phyloP scores from a whole-genome alignment of 2,797 vertebrate species.

The Acanthurus leucopareius region DNA sequence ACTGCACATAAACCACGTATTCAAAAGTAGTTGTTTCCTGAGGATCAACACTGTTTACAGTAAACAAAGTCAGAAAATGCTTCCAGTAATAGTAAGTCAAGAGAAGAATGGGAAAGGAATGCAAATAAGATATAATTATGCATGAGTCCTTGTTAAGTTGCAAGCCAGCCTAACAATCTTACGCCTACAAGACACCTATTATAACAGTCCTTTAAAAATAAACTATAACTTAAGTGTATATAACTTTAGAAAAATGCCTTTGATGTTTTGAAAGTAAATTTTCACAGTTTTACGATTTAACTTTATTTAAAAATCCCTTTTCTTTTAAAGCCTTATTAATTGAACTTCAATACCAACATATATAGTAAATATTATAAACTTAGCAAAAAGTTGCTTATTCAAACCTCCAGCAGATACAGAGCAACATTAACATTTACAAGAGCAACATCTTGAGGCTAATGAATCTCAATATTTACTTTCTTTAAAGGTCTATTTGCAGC shows the following conservation, averaged over 20 bases:
- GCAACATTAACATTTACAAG: too few species aligned
- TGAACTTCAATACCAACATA: neutral
- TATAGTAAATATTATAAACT: too few species aligned
- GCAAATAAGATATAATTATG: slow-evolving; percentile 9
- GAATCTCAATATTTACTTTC: too few species aligned
- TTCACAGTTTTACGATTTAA: neutral
- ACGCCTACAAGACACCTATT: too few species aligned
- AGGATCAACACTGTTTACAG: slow-evolving; percentile 28
- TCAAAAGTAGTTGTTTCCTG: slow-evolving; percentile 21
- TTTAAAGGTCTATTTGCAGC: too few species aligned
- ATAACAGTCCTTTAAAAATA: too few species aligned
- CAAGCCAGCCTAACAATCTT: neutral
- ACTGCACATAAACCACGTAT: slow-evolving; percentile 12
- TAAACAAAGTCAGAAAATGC: slow-evolving; percentile 28
- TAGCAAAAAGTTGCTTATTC: neutral
- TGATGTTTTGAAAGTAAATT: neutral
- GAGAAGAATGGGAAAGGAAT: slow-evolving; percentile 8
- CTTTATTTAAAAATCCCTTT: neutral
- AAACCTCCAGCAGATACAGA: too few species aligned
- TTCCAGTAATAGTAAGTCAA: neutral
- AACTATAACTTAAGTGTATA: too few species aligned
- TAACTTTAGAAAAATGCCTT: too few species aligned
- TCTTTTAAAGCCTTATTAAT: neutral
- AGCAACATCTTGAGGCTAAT: too few species aligned
- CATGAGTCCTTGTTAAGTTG: neutral